Conservation (phyloP, 2,797 vertebrate genomes). For the Lindbergichthys nudifrons region DNA sequence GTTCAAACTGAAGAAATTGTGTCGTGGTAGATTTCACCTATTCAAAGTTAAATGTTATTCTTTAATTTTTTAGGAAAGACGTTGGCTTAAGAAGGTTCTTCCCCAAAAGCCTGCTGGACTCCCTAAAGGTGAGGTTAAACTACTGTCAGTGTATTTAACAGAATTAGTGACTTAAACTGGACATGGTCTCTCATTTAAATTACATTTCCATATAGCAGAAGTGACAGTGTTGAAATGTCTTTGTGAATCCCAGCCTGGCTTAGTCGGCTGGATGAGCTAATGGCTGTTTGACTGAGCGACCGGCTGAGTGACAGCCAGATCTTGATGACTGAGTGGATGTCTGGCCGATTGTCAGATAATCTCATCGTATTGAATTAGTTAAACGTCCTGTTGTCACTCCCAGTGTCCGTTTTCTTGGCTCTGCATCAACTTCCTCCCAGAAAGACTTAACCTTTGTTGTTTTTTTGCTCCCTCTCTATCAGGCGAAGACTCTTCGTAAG, state of each 20-base stretch:
- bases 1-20: not conserved
- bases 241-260: not conserved
- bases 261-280: constrained; percentile 14
- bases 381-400: constrained; percentile 57
- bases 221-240: constrained; percentile 7
- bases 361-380: constrained; percentile 58
- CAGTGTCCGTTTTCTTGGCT: constrained; percentile 44
- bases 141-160: not conserved
- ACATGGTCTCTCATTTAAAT: not conserved
- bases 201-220: not conserved
- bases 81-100: constrained; percentile 98
- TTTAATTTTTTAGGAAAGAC: constrained; percentile 89
- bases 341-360: constrained; percentile 60
- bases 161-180: not conserved
- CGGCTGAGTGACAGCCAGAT: constrained; percentile 15
- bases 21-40: not conserved
- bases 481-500: constrained; percentile 97
- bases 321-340: constrained; percentile 45
- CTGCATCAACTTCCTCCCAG: constrained; percentile 18
- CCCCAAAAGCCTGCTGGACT: constrained; percentile 96
- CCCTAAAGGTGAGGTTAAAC: constrained; percentile 90
- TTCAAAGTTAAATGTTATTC: not conserved
- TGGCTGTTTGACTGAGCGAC: constrained; percentile 27
- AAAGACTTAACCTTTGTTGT: constrained; percentile 6
- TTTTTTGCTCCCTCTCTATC: not conserved